These are phyloP conservation scores for Drosophila tanythrix DNA, from an alignment of 2,888 invertebrate species.

Conservation along the genomic window DNA sequence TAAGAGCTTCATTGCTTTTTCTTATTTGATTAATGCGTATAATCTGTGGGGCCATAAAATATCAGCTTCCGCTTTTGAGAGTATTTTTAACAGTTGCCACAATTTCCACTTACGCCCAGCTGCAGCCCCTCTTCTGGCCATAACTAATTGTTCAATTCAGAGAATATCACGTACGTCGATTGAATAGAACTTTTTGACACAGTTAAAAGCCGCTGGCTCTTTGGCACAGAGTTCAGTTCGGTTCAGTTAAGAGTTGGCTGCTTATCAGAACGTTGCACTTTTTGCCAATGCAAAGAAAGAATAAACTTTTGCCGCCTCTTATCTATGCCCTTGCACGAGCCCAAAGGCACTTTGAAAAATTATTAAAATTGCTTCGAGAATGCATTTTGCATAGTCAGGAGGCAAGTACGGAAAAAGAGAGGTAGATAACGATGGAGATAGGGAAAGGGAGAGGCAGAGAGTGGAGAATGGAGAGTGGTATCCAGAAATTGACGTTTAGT, in stretches of 20 bases:
- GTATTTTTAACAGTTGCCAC: conserved; percentile 18
- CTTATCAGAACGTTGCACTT: conserved; percentile 77
- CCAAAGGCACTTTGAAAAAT: conserved; percentile 61
- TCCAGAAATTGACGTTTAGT: conserved; percentile 76
- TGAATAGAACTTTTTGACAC: conserved; percentile 72
- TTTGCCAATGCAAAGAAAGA: conserved; percentile 52
- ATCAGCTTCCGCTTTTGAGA: background rate
- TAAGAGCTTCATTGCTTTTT: background rate
- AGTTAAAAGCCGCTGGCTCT: conserved; percentile 64
- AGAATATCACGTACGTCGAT: conserved; percentile 54
- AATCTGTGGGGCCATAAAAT: background rate
- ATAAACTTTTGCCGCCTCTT: conserved; percentile 52
- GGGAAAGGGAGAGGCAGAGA: background rate
- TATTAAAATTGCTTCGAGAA: conserved; percentile 71
- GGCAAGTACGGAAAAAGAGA: background rate
- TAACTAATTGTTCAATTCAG: conserved; percentile 49
- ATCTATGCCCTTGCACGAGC: conserved; percentile 63
- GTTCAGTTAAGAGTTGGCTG: conserved; percentile 41
- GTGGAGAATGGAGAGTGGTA: conserved; percentile 8
- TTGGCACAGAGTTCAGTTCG: conserved; percentile 12
- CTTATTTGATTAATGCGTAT: background rate
- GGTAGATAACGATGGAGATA: background rate
- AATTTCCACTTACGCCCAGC: conserved; percentile 13
- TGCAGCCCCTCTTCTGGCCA: background rate
- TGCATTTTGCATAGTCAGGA: conserved; percentile 58